These are phyloP conservation scores for Mionectes olivaceus DNA, from an alignment of 2,797 vertebrate genomes.

Conservation along the genomic window DNA sequence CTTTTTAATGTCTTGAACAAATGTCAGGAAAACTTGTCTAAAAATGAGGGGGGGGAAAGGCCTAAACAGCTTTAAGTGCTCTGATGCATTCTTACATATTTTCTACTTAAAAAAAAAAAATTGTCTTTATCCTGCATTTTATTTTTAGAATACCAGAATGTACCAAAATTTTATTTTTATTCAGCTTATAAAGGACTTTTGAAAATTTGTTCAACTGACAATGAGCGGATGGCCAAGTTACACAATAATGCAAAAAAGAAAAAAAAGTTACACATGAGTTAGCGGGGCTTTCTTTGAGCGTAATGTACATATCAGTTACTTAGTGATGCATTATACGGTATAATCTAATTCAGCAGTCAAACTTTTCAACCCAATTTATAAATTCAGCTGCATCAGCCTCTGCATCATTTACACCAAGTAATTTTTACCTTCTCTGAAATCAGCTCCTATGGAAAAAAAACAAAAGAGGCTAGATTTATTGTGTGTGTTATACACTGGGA, in stretches of 20 bases:
- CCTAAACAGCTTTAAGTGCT: neutral
- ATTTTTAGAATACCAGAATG: conserved; percentile 26
- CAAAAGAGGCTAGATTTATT: conserved; percentile 22
- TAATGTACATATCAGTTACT: conserved; percentile 71
- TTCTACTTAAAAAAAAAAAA: too few relatives aligned
- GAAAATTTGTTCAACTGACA: conserved; percentile 36
- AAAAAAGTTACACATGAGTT: conserved; percentile 46
- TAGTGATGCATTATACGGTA: conserved; percentile 46
- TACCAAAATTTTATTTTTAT: conserved; percentile 32
- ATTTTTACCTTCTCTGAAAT: conserved; percentile 61
- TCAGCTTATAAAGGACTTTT: conserved; percentile 42
- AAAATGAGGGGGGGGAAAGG: neutral
- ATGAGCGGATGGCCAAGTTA: conserved; percentile 31
- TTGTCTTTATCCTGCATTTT: neutral
- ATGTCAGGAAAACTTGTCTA: conserved; percentile 11
- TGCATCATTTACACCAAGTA: conserved; percentile 62
- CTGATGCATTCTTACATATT: neutral
- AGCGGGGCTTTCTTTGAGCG: conserved; percentile 34
- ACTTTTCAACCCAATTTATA: conserved; percentile 70
- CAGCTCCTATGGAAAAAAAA: conserved; percentile 38
- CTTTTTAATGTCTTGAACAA: neutral
- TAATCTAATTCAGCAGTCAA: conserved; percentile 66
- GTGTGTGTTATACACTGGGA: neutral
- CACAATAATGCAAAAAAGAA: neutral
- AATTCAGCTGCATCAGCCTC: conserved; percentile 64